Conservation (phyloP, 2,888 invertebrate genomes). For the Xestia rhomboidea region DNA sequence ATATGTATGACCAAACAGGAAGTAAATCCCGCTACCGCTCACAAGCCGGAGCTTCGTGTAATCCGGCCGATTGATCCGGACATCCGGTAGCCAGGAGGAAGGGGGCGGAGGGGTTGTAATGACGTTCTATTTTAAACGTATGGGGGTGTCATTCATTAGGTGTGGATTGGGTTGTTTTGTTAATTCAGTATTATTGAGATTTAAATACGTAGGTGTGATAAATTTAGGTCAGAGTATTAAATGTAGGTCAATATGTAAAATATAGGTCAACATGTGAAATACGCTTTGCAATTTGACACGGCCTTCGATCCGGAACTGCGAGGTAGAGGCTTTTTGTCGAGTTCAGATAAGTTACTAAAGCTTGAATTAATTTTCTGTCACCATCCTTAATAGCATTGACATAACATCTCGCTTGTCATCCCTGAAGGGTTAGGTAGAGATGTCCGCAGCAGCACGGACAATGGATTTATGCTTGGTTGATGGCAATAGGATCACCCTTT, state of each 20-base stretch:
- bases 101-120: slow-evolving; percentile 1
- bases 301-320: not conserved
- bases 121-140: slow-evolving; percentile 33
- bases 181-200: slow-evolving; percentile 8
- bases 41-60: slow-evolving; percentile 36
- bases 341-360: not conserved
- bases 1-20: slow-evolving; percentile 30
- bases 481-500: not conserved
- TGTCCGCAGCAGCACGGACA: not conserved
- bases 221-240: slow-evolving; percentile 6
- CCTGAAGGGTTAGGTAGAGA: not conserved
- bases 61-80: slow-evolving; percentile 62
- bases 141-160: slow-evolving; percentile 37
- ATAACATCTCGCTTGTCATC: not conserved
- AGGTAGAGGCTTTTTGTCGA: not conserved
- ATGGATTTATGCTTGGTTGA: not conserved
- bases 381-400: not conserved
- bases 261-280: slow-evolving; percentile 18
- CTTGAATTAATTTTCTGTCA: not conserved
- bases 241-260: slow-evolving; percentile 18
- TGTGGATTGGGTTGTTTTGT: slow-evolving; percentile 11
- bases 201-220: not conserved
- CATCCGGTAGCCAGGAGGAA: slow-evolving; percentile 20
- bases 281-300: not conserved
- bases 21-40: slow-evolving; percentile 34